Base-by-base conservation (phyloP, 53 echinoderm and acorn worm genomes). In the Paracentrotus lividus region DNA sequence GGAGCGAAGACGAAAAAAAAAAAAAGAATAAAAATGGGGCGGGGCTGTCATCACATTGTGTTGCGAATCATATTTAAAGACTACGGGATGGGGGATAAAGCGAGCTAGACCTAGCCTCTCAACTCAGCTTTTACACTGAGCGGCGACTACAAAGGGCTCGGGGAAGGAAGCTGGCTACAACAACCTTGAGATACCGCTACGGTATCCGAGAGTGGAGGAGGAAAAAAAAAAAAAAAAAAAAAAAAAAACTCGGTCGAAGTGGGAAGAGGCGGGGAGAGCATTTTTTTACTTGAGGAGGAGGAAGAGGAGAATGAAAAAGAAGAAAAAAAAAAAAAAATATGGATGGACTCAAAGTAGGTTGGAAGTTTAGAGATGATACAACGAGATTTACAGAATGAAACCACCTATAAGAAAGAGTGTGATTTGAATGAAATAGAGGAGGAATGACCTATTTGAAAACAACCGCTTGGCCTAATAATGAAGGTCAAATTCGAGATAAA, bases 111-210 rank as follows among this genome's bases (percentile, higher is more conserved):
- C 26, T 42, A 42, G 29, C 66, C 33, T 57, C n/a, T 85, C 49
- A 58, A 36, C 85, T 85, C 49, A 49, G 36, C 18, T 49, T 90
- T 90, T 61, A n/a, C 65, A 13, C 45, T 45, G 31, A 20, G 90
- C 90, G 90, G 90, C 66, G 60, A 90, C 64, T 61, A 90, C 90
- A 90, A 90, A 90, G 90, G 40, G 47, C 36, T 44, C 64, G 66
- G 90, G n/a, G 65, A 43, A 61, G 90, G 90, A 90, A 90, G 53
- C 90, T 44, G 67, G 90, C 27, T 49, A 31, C 0, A 16, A 34
- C 16, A 90, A 90, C 90, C 90, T 90, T 90, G 90, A 44, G 66
- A 90, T 90, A 43, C 90, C 90, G 90, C 26, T 90, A 90, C 42
- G 64, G 90, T 90, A 66, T 66, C 66, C 42, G 90, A 90, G 90